Percentiles rank a stretch among this genome's conserved stretches.
phyloP scores from a whole-genome alignment of 2,888 invertebrate species.

The Sturmia bella region DNA sequence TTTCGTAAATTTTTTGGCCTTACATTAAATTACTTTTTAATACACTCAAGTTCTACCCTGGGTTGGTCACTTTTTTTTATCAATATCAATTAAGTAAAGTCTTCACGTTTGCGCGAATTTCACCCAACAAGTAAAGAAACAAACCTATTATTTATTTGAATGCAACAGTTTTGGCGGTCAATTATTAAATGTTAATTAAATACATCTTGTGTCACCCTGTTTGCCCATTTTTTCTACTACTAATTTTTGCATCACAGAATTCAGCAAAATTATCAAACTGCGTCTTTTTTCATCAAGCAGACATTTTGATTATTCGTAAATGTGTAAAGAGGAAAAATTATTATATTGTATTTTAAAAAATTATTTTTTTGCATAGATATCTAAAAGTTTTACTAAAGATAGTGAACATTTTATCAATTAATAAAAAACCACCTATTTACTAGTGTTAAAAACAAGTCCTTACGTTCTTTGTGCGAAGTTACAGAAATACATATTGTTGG shows the following conservation, averaged over 20 bases:
- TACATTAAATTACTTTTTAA: too few species aligned
- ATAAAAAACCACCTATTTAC: conserved; percentile 45
- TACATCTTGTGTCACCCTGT: neutral
- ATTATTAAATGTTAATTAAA: neutral
- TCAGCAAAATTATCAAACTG: conserved; percentile 67
- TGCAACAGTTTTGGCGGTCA: neutral
- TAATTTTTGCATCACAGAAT: conserved; percentile 31
- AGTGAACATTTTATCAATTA: conserved; percentile 12
- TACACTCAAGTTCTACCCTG: too few species aligned
- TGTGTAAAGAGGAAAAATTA: conserved; percentile 36
- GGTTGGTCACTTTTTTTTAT: too few species aligned
- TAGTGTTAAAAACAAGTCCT: conserved; percentile 35
- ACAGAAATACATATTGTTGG: conserved; percentile 36
- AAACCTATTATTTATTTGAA: too few species aligned
- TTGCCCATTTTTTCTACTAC: neutral
- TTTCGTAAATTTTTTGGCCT: too few species aligned
- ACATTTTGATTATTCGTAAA: conserved; percentile 57
- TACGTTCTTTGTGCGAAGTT: conserved; percentile 22
- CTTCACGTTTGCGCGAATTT: too few species aligned
- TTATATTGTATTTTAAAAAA: conserved; percentile 27
- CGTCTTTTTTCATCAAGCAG: conserved; percentile 57
- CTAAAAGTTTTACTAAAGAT: conserved; percentile 28
- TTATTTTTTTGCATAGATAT: conserved; percentile 16
- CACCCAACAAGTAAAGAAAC: too few species aligned
- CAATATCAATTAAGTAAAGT: too few species aligned